phyloP scores from a whole-genome alignment of 2,113 vertebrate genomes.

The Ageneiosus marmoratus region DNA sequence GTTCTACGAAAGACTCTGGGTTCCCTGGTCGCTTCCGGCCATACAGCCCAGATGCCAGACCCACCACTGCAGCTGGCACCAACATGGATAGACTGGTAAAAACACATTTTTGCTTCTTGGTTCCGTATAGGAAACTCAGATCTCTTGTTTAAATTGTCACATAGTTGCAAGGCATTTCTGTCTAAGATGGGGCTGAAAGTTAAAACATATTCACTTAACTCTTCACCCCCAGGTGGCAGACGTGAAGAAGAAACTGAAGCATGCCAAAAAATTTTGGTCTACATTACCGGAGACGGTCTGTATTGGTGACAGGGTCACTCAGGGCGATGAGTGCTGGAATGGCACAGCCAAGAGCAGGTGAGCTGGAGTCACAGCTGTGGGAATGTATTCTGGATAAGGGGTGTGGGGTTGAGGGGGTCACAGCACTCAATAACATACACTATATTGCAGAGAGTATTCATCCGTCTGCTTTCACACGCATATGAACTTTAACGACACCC shows the following conservation, averaged over 20 bases:
- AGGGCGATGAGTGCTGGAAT: conserved; percentile 83
- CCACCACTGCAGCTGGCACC: conserved; percentile 93
- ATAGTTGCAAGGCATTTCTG: background rate
- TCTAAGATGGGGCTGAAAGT: background rate
- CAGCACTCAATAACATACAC: too few species aligned
- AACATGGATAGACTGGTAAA: conserved; percentile 92
- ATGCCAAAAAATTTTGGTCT: conserved; percentile 97
- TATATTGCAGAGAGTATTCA: too few species aligned
- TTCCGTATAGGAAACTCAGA: background rate
- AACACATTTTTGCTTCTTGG: background rate
- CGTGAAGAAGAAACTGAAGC: conserved; percentile 93
- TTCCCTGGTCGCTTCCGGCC: conserved; percentile 90
- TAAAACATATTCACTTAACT: background rate
- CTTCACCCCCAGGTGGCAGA: conserved; percentile 79
- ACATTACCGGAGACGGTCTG: conserved; percentile 89
- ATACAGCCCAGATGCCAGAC: conserved; percentile 86
- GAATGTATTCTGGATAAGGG: too few species aligned
- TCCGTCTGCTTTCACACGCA: too few species aligned
- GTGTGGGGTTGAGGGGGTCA: too few species aligned
- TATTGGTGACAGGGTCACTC: conserved; percentile 81
- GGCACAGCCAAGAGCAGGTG: conserved; percentile 94
- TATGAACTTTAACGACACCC: too few species aligned
- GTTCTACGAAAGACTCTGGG: conserved; percentile 79
- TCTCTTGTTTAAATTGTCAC: background rate
- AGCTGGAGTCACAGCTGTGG: conserved; percentile 25